Evolutionary conservation across 2,113 vertebrate genomes (phyloP).

Genomic region (Chloebia gouldiae): DNA sequence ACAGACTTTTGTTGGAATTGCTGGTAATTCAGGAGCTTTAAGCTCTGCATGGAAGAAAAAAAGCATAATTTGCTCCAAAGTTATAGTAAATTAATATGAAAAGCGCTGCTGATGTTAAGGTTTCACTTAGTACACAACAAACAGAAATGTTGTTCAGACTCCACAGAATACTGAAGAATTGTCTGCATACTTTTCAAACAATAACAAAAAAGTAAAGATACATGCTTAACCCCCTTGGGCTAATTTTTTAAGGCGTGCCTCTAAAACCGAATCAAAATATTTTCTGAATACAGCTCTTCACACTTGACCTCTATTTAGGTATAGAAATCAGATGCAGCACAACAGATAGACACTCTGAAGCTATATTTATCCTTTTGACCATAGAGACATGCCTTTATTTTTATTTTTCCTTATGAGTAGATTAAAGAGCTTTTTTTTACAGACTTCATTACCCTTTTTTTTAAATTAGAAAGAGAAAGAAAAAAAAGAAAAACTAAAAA

Average conservation of each 20-base stretch:
- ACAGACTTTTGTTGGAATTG: neutral
- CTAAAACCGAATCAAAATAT: neutral
- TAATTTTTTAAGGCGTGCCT: neutral
- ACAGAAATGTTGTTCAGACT: neutral
- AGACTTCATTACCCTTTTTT: neutral
- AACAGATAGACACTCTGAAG: neutral
- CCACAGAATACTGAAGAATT: neutral
- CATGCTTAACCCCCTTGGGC: neutral
- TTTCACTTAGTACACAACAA: neutral
- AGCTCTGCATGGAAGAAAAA: neutral
- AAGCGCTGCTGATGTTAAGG: neutral
- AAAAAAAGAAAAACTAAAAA: neutral
- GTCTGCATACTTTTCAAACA: neutral
- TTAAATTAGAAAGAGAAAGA: neutral
- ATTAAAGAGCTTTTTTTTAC: neutral
- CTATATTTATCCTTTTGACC: neutral
- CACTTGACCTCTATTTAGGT: neutral
- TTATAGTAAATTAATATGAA: neutral
- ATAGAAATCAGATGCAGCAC: neutral
- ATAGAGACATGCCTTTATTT: neutral
- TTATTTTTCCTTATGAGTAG: neutral
- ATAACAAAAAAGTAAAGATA: neutral
- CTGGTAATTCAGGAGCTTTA: constrained; percentile 12
- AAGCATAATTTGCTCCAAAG: neutral
- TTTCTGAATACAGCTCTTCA: neutral